Evolutionary conservation across 1,140 invertebrate species (phyloP).

Genomic region (Drosophila nigrodunni): DNA sequence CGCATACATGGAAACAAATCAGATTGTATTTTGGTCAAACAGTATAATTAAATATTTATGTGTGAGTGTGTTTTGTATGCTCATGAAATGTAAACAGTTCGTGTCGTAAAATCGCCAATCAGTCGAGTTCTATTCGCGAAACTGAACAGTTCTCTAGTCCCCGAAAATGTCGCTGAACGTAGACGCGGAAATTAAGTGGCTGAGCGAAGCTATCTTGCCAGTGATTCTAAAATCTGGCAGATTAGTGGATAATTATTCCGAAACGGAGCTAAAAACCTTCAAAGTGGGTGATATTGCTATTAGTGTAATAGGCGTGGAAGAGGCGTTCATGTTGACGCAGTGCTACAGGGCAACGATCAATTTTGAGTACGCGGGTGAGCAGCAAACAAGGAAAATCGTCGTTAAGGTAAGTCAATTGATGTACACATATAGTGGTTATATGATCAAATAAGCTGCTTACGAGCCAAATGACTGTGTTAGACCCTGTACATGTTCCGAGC

Average conservation of each 20-base stretch:
- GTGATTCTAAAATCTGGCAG: constrained; percentile 46
- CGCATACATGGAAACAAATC: not conserved
- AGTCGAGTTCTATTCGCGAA: constrained; percentile 16
- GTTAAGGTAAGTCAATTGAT: constrained; percentile 60
- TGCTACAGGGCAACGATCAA: constrained; percentile 62
- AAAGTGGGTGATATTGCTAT: constrained; percentile 52
- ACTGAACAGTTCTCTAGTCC: constrained; percentile 5
- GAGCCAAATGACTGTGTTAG: not conserved
- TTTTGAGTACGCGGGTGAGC: constrained; percentile 55
- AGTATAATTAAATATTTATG: constrained; percentile 4
- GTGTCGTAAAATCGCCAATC: not conserved
- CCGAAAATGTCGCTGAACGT: constrained; percentile 45
- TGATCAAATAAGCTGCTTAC: not conserved
- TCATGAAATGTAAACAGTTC: constrained; percentile 2
- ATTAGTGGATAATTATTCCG: constrained; percentile 56
- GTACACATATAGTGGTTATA: not conserved
- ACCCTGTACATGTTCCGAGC: too few species aligned
- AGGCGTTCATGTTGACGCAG: constrained; percentile 75
- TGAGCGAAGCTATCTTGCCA: constrained; percentile 43
- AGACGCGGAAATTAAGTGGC: constrained; percentile 59
- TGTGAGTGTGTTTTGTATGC: not conserved
- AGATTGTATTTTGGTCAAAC: constrained; percentile 10
- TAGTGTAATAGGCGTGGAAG: constrained; percentile 55
- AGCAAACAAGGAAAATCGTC: constrained; percentile 53
- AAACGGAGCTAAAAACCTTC: constrained; percentile 37